Conservation (phyloP, 2,797 vertebrate species). For the Tympanoctomys barrerae region DNA sequence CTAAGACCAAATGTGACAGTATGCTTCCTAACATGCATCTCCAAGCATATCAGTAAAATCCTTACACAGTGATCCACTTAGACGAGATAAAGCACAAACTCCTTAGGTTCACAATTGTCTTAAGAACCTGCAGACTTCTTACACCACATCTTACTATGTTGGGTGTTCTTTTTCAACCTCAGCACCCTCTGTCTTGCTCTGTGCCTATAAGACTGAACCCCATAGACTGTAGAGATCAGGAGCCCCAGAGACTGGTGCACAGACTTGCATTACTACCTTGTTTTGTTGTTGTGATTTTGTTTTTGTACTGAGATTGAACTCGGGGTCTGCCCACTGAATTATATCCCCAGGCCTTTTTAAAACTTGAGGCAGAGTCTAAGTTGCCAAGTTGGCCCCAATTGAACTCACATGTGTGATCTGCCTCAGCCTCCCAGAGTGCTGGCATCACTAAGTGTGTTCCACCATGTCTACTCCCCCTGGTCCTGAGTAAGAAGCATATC, state of each 20-base stretch:
- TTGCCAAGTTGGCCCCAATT: not conserved
- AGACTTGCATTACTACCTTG: not conserved
- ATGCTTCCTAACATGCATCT: not conserved
- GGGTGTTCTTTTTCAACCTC: not conserved
- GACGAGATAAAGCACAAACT: not conserved
- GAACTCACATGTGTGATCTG: not conserved
- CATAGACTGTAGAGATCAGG: not conserved
- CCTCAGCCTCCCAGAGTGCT: not conserved
- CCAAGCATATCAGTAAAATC: not conserved
- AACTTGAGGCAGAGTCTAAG: not conserved
- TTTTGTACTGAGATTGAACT: not conserved
- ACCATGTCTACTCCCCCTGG: not conserved
- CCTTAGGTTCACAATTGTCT: not conserved
- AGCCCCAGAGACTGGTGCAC: not conserved
- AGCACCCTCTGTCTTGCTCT: not conserved
- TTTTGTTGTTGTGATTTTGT: not conserved
- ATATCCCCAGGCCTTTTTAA: not conserved
- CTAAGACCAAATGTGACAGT: not conserved
- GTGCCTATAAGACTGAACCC: not conserved
- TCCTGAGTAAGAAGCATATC: not conserved
- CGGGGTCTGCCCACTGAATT: not conserved
- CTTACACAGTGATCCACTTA: conserved; percentile 12
- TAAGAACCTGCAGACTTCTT: not conserved
- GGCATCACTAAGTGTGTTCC: not conserved
- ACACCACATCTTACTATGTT: not conserved